Base-by-base conservation (phyloP, 2,797 vertebrate species). In the Schizothorax lantsangensis region DNA sequence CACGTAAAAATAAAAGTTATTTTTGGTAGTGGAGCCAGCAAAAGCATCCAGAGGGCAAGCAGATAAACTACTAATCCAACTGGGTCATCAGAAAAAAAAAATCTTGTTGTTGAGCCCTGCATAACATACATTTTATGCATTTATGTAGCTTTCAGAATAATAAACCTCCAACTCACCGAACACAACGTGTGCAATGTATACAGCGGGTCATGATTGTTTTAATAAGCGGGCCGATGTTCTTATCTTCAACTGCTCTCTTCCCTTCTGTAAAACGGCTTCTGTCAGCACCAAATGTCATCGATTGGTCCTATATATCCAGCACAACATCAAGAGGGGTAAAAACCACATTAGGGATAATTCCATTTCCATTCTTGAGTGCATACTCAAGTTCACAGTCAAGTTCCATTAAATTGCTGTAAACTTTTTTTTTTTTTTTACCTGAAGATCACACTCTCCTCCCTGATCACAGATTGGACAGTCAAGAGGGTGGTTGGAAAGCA, bases 171-270 rank as follows among this genome's bases (percentile, higher is more conserved):
- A n/a, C 47, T 93, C 91, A 99, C 98, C 98, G 97, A 90, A 99
- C 98, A 57, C 98, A 99, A 52, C 98, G 97, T 57, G 98, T 99
- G 91, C 98, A 99, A 92, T 99, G 98, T 93, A 99, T 99, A 89
- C 98, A 99, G 81, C 98, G 97, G 9, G 98, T 99, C 98, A 99
- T 99, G 91, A 99, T 99, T 62, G 98, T 99, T 94, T 99, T 99
- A 80, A 99, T 96, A 73, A 99, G 95, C 0, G 98, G 98, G 0
- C 98, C 98, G 23, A 99, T 96, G 93, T 99, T 99, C 92, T 99
- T 99, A 93, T 99, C 98, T 91, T 99, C 98, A 89, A 99, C 98
- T 1, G 98, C 98, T 89, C 98, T 95, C 90, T 99, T 99, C 38
- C 93, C 94, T 87, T 99, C 98, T 78, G 95, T 93, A 92, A 99